Evolutionary conservation across 1,140 invertebrate genomes (phyloP), one percentile per base, ranked within the genome.

Genomic region (Psix sp.): DNA sequence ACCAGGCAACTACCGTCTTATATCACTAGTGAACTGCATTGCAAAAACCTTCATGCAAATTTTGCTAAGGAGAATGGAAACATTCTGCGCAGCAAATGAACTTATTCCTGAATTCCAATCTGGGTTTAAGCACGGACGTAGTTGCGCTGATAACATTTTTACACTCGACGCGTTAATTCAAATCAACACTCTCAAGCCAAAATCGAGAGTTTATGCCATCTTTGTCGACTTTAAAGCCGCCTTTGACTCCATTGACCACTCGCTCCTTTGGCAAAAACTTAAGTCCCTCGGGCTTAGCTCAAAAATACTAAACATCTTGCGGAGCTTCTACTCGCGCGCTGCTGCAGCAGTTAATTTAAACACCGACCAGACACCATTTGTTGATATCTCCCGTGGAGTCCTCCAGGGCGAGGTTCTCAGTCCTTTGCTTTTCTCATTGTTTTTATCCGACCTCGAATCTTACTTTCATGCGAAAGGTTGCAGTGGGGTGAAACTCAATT

Each of bases 171-270:
- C 56, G 1, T 6, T 60, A 1, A 48, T 60, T 3, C 43, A 20
- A 16, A 2, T 48, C 1, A 14, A 60, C 3, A 49, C 43, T 0
- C 6, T 20, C 1, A 60, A 84, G 60, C 68, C 80, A 68, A 13
- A 33, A 0, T 31, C 33, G 3, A 60, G 3, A 26, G 17, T 59
- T 0, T 59, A 36, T 6, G 31, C 16, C 0, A 29, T 42, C 1
- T 60, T 49, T 11, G 36, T 48, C 2, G 42, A 59, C 16, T 59
- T 46, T 14, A 46, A 39, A 6, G 13, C 33, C 0, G 43, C 56
- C 1, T 48, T 60, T 7, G 45, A 60, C 13, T 39, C 36, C 5
- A 29, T 46, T 5, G 40, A 36, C 13, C 54, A 59, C 21, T 1
- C 3, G 7, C 13, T 59, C 0, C 31, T 59, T 2, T 59, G 29